Evolutionary conservation across 1,140 invertebrate species (phyloP), one percentile per base, ranked within the genome.

Genomic region (Dinothrombium tinctorium): DNA sequence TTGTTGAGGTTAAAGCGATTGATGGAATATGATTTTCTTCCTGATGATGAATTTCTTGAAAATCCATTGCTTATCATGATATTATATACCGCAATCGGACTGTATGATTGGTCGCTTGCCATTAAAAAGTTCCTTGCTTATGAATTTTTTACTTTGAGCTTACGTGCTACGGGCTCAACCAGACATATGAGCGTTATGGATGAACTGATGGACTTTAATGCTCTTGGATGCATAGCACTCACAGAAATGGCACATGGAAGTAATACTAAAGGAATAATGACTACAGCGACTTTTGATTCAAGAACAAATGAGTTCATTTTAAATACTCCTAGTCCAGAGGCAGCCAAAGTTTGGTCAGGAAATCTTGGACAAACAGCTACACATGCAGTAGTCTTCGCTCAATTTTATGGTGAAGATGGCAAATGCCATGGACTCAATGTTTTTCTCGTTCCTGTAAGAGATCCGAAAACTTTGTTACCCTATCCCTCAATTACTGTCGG

Each of bases 191-290:
- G 73, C 40, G 67, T 78, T 40, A 62, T 75, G 31, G 63, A 73
- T 47, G 68, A 72, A 9, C 67, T 74, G 14, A 67, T 69, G 54
- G 64, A 68, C 41, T 65, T 72, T 53, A 63, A 76, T 59, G 73
- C 42, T 21, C 60, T 73, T 42, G 75, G 79, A 2, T 82, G 77
- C 54, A 74, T 90, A 58, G 77, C 79, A 2, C 56, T 95, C 39
- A 95, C 87, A n/a, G 87, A 95, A 64, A 65, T 92, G 19, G 69
- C 76, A 29, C 87, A 95, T 63, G 87, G 87, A 1, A 86, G 80
- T 32, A 89, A 95, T 58, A 82, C 80, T 3, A 82, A 80, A 51
- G 72, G 72, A 26, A 78, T 94, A 66, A 68, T 76, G 47, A 94
- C 87, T 1, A 81, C 71, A 15, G 86, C 86, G 3, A 81, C 69